Evolutionary conservation across 2,797 vertebrate genomes (phyloP).

Genomic region (Parambassis ranga): DNA sequence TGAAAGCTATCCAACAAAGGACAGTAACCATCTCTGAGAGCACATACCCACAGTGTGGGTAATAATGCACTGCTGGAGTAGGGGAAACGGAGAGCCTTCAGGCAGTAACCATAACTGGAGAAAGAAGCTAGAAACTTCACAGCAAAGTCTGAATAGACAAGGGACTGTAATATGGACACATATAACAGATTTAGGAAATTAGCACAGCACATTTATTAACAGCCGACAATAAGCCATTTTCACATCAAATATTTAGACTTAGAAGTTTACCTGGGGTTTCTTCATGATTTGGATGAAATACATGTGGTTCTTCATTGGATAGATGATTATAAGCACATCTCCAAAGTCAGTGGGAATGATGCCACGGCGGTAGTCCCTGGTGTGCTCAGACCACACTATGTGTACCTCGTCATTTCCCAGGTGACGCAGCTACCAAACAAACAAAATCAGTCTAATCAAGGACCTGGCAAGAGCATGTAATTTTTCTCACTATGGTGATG

Average conservation of each 20-base stretch:
- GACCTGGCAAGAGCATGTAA: constrained; percentile 21
- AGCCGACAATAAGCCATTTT: not conserved
- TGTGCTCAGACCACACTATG: constrained; percentile 99
- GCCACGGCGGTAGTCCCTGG: constrained; percentile 92
- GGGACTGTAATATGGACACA: constrained; percentile 10
- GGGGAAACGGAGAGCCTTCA: constrained; percentile 48
- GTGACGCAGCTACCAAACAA: constrained; percentile 91
- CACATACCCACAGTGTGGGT: constrained; percentile 79
- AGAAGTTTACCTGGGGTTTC: constrained; percentile 88
- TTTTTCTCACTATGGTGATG: constrained; percentile 31
- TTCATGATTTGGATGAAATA: constrained; percentile 96
- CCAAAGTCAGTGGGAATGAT: constrained; percentile 98
- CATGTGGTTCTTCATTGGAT: constrained; percentile 98
- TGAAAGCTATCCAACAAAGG: constrained; percentile 74
- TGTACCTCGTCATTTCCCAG: constrained; percentile 99
- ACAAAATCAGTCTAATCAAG: constrained; percentile 62
- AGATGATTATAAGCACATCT: constrained; percentile 95
- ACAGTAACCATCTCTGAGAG: constrained; percentile 66
- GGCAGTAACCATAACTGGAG: constrained; percentile 34
- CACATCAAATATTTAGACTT: not conserved
- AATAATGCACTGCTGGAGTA: constrained; percentile 66
- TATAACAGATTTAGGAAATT: constrained; percentile 6
- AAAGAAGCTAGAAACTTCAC: constrained; percentile 37
- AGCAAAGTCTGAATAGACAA: constrained; percentile 1
- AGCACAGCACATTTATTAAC: not conserved